phyloP scores from a whole-genome alignment of 2,797 vertebrate species.

The Rhadinocentrus ornatus region DNA sequence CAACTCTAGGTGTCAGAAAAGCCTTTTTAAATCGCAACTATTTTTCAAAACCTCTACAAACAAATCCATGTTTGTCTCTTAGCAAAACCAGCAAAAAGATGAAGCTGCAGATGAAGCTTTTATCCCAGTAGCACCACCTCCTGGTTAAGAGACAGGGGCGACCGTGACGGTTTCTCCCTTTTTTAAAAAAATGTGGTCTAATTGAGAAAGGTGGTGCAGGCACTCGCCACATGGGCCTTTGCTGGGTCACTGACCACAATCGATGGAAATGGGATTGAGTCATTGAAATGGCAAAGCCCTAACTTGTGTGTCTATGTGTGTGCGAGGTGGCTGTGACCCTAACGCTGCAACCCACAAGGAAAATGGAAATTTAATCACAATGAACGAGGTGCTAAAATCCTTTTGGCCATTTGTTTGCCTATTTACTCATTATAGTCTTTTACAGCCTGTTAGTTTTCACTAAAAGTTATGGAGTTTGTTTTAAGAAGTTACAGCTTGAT shows the following conservation, averaged over 20 bases:
- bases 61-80: constrained; percentile 51
- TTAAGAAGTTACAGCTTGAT: constrained; percentile 33
- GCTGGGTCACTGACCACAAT: constrained; percentile 81
- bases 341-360: constrained; percentile 69
- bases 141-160: constrained; percentile 61
- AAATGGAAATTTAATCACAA: constrained; percentile 76
- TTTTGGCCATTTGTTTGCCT: constrained; percentile 56
- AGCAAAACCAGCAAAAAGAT: constrained; percentile 43
- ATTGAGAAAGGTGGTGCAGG: constrained; percentile 60
- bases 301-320: constrained; percentile 60
- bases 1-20: constrained; percentile 68
- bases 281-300: constrained; percentile 80
- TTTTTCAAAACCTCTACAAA: constrained; percentile 56
- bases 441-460: constrained; percentile 49
- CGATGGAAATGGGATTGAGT: constrained; percentile 83
- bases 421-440: constrained; percentile 61
- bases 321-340: constrained; percentile 67
- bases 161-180: constrained; percentile 19
- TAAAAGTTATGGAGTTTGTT: constrained; percentile 53
- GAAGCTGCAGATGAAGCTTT: constrained; percentile 19
- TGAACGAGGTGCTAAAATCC: constrained; percentile 67
- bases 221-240: constrained; percentile 70
- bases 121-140: constrained; percentile 76
- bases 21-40: constrained; percentile 65
- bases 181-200: constrained; percentile 19